These are phyloP conservation scores for Gavia stellata DNA, from an alignment of 2,113 vertebrate species.

Conservation along the genomic window DNA sequence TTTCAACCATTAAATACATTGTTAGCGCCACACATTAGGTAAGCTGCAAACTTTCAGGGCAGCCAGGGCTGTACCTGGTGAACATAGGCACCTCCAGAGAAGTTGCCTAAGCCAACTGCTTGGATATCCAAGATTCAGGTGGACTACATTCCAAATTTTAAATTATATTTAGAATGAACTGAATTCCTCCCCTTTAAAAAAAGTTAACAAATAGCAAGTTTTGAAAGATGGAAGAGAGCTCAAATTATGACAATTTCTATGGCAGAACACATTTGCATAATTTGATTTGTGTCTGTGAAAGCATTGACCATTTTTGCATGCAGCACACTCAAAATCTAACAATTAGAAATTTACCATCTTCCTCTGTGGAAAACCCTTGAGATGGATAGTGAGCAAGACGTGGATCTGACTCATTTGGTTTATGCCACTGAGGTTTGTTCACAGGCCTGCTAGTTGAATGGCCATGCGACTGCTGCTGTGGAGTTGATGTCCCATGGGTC, in stretches of 20 bases:
- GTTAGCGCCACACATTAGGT: background rate
- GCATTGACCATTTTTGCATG: background rate
- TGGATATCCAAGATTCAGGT: background rate
- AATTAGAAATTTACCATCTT: constrained; percentile 86
- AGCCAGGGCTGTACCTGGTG: background rate
- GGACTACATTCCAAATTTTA: background rate
- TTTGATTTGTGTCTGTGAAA: background rate
- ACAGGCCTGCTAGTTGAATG: constrained; percentile 63
- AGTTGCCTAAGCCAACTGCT: background rate
- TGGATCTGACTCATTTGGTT: constrained; percentile 77
- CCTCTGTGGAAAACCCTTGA: constrained; percentile 77
- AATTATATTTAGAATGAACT: background rate
- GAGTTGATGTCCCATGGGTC: constrained; percentile 60
- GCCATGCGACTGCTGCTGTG: constrained; percentile 64
- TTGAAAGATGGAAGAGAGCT: background rate
- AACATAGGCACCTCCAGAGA: background rate
- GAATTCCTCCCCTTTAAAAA: background rate
- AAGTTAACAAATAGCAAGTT: background rate
- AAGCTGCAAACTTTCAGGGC: background rate
- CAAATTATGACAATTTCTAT: background rate
- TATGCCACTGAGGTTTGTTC: constrained; percentile 80
- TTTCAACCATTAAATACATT: background rate
- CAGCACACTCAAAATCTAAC: constrained; percentile 1
- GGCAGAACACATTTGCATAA: background rate
- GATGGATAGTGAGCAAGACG: constrained; percentile 72